Percentiles rank a stretch among this genome's conserved stretches.
phyloP scores from a whole-genome alignment of 2,113 vertebrate genomes.

The Rhinoderma darwinii region DNA sequence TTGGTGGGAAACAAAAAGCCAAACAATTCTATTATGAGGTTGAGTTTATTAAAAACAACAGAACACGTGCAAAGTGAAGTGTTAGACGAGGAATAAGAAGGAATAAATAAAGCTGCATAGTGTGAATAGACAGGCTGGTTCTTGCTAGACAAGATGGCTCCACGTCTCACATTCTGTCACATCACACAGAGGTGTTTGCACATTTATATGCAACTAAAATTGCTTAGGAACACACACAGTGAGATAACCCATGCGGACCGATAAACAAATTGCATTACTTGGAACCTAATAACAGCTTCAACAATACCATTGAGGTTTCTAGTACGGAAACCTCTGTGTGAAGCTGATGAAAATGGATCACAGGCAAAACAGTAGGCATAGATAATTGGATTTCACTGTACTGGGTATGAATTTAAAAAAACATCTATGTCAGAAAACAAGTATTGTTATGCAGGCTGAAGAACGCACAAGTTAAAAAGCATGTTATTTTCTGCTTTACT shows the following conservation, averaged over 20 bases:
- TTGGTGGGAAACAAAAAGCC: not conserved
- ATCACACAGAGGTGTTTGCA: constrained; percentile 36
- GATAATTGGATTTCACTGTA: constrained; percentile 57
- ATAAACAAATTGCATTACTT: constrained; percentile 58
- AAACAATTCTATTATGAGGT: not conserved
- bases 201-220: constrained; percentile 46
- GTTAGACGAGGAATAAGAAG: not conserved
- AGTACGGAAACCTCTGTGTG: constrained; percentile 46
- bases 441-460: constrained; percentile 39
- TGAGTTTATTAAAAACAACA: not conserved
- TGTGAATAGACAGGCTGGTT: constrained; percentile 11
- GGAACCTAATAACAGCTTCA: constrained; percentile 52
- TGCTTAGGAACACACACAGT: constrained; percentile 53
- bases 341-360: constrained; percentile 57
- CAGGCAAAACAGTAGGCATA: constrained; percentile 52
- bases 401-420: constrained; percentile 49
- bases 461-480: constrained; percentile 26
- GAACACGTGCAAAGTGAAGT: not conserved
- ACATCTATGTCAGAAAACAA: constrained; percentile 46
- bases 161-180: not conserved
- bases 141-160: not conserved
- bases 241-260: constrained; percentile 50
- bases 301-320: constrained; percentile 49
- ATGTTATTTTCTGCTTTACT: constrained; percentile 33
- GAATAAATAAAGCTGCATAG: not conserved